These are phyloP conservation scores for Aethina tumida DNA, from an alignment of 1,140 invertebrate species.

Conservation along the genomic window DNA sequence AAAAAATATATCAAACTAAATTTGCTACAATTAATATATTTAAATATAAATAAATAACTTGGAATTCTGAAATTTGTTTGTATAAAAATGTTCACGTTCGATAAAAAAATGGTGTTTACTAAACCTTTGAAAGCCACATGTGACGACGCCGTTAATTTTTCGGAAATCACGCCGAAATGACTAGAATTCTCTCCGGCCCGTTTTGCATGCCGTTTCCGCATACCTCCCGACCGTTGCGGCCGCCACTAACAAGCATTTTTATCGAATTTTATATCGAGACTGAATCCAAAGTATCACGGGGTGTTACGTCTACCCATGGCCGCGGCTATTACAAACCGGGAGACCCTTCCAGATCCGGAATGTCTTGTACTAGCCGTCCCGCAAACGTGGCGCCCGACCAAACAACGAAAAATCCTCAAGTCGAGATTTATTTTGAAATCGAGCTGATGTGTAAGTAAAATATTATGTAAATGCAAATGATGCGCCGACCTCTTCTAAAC, in stretches of 20 bases:
- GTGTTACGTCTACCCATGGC: constrained; percentile 7
- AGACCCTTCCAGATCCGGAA: constrained; percentile 7
- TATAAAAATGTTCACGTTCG: no score
- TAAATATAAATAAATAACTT: no score
- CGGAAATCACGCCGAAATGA: no score
- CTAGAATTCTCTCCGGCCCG: no score
- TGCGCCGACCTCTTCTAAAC: constrained; percentile 6
- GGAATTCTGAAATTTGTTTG: no score
- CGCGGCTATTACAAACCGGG: constrained; percentile 4
- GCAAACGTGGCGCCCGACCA: constrained; percentile 14
- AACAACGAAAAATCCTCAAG: constrained; percentile 2
- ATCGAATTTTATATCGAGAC: constrained; percentile 7
- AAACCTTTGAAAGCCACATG: constrained; percentile 1
- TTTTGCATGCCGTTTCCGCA: background rate
- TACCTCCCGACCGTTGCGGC: background rate
- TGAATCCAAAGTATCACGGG: constrained; percentile 4
- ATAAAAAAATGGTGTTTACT: no score
- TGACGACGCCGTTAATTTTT: constrained; percentile 1
- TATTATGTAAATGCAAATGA: constrained; percentile 20
- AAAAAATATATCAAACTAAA: no score
- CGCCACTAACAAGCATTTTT: constrained; percentile 8
- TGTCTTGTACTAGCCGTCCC: constrained; percentile 20
- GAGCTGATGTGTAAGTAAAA: constrained; percentile 12
- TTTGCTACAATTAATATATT: no score
- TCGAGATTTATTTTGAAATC: no score